Conservation (phyloP, 2,888 invertebrate species). For the Caenorhabditis sp. region DNA sequence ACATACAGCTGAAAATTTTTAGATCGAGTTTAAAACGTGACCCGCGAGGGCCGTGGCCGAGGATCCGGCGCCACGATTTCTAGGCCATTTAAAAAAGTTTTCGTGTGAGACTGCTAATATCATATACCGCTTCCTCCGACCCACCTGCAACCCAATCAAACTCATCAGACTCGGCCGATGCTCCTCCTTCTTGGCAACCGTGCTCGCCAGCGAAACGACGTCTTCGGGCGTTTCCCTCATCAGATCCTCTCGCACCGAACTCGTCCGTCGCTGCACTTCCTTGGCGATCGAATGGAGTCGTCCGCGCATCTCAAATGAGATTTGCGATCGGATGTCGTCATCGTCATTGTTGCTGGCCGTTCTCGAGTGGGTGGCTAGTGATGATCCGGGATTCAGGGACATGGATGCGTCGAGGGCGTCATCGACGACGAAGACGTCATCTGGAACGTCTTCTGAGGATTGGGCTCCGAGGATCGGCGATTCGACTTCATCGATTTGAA, state of each 20-base stretch:
- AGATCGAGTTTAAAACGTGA: no score
- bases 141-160: slow-evolving; percentile 75
- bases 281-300: slow-evolving; percentile 76
- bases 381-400: not conserved
- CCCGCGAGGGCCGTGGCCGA: no score
- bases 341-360: slow-evolving; percentile 22
- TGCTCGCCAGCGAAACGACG: slow-evolving; percentile 60
- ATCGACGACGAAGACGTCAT: not conserved
- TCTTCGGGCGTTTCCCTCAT: slow-evolving; percentile 76
- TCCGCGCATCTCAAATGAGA: slow-evolving; percentile 78
- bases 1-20: no score
- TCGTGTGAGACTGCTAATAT: no score
- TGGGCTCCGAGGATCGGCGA: slow-evolving; percentile 38
- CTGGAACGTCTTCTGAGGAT: not conserved
- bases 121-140: no score
- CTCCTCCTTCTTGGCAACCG: slow-evolving; percentile 55
- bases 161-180: slow-evolving; percentile 78
- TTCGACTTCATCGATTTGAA: slow-evolving; percentile 59
- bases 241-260: slow-evolving; percentile 74
- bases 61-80: no score
- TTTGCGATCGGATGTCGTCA: slow-evolving; percentile 66
- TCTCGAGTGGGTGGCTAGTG: not conserved
- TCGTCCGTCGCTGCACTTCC: slow-evolving; percentile 76
- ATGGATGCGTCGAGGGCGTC: no score
- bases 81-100: no score